phyloP scores from a whole-genome alignment of 2,888 invertebrate species.

The Chrysolina oricalcia region DNA sequence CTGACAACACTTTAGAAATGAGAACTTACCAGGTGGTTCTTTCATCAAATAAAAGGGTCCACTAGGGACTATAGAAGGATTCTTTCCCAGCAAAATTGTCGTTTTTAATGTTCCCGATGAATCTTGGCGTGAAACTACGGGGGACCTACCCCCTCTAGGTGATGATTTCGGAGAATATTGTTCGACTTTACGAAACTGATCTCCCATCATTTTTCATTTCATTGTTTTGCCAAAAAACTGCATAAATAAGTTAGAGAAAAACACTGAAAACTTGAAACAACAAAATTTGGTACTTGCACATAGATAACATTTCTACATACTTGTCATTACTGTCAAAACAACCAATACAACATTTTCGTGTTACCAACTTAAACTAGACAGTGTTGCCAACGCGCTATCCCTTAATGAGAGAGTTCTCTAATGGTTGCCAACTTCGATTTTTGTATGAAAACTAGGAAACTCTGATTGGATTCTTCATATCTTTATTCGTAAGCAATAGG shows the following conservation, averaged over 20 bases:
- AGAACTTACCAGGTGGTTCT: constrained; percentile 87
- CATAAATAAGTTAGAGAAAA: constrained; percentile 26
- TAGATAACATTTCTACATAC: background rate
- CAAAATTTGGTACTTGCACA: background rate
- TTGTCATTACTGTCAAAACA: no score
- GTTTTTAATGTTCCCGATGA: constrained; percentile 98
- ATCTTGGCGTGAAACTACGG: constrained; percentile 96
- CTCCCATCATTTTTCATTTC: constrained; percentile 89
- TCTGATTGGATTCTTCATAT: no score
- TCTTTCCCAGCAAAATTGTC: constrained; percentile 97
- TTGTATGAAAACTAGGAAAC: no score
- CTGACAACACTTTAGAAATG: background rate
- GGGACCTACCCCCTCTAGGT: constrained; percentile 93
- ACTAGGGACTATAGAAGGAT: constrained; percentile 96
- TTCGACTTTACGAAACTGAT: constrained; percentile 93
- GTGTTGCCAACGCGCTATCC: no score
- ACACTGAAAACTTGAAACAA: background rate
- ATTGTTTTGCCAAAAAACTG: constrained; percentile 63
- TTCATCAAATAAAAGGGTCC: constrained; percentile 99
- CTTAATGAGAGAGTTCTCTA: no score
- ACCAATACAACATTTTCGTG: no score
- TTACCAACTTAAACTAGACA: no score
- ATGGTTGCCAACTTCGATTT: no score
- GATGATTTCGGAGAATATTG: constrained; percentile 97
- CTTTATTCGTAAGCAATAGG: no score